Conservation (phyloP, 2,888 invertebrate genomes). For the Trissonchulus sp. region DNA sequence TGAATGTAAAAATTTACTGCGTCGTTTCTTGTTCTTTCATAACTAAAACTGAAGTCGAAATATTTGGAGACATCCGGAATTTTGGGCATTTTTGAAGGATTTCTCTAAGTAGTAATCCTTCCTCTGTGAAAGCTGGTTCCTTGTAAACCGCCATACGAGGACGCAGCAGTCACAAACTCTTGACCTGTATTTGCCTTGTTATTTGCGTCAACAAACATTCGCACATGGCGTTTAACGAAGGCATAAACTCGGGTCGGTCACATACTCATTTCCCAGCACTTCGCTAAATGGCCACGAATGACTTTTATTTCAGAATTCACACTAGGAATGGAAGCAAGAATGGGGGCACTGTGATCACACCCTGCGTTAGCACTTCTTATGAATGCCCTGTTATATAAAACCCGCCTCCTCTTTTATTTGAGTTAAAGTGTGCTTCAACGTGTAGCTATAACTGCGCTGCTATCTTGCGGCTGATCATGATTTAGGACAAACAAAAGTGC, state of each 20-base stretch:
- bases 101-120: too few relatives aligned
- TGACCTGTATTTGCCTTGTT: neutral
- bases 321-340: neutral
- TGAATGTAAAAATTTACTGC: too few relatives aligned
- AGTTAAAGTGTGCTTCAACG: neutral
- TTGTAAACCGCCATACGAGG: slow-evolving; percentile 26
- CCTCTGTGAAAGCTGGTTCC: too few relatives aligned
- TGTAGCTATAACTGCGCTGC: neutral
- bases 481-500: neutral
- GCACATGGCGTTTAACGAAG: neutral
- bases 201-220: neutral
- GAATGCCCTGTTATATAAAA: neutral
- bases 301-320: neutral
- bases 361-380: neutral
- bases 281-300: neutral
- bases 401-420: neutral
- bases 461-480: neutral
- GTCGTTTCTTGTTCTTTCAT: too few relatives aligned
- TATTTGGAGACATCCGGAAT: too few relatives aligned
- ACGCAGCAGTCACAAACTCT: neutral
- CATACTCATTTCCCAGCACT: neutral
- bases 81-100: too few relatives aligned
- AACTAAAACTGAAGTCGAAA: too few relatives aligned
- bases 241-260: neutral
- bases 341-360: neutral